phyloP scores from a whole-genome alignment of 2,113 vertebrate species.

The Fulmarus glacialis region DNA sequence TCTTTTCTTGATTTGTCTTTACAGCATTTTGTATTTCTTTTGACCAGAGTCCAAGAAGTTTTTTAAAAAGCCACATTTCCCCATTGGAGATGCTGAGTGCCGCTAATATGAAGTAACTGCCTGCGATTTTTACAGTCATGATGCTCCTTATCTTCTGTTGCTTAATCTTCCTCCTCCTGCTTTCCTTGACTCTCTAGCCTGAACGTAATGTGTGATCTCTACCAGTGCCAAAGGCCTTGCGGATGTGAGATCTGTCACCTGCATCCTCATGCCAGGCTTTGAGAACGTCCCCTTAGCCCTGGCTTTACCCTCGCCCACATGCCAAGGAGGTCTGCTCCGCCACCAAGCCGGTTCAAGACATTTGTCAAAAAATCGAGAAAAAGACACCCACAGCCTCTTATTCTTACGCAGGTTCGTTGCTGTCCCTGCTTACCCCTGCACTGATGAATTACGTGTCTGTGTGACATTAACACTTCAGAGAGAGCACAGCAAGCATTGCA shows the following conservation, averaged over 20 bases:
- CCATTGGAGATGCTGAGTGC: fast-evolving
- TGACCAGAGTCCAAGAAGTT: background rate
- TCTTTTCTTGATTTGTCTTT: background rate
- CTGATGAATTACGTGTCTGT: background rate
- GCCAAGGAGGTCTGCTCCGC: background rate
- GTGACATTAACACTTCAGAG: background rate
- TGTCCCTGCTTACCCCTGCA: background rate
- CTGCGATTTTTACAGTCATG: background rate
- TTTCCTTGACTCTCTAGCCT: background rate
- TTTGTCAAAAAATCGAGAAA: background rate
- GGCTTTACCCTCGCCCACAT: background rate
- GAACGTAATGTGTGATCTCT: background rate
- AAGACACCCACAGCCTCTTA: fast-evolving
- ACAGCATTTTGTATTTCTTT: background rate
- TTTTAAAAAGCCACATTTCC: background rate
- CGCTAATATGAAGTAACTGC: background rate
- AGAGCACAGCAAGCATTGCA: background rate
- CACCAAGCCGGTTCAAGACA: background rate
- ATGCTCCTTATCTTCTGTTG: background rate
- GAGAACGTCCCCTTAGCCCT: background rate
- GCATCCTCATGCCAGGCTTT: background rate
- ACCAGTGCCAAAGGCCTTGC: background rate
- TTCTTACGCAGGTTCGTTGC: fast-evolving
- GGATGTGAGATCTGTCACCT: background rate
- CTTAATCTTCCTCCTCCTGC: background rate